Evolutionary conservation across 2,888 invertebrate species (phyloP), one percentile per base, ranked within the genome.

Genomic region (Caradrina kadenii): DNA sequence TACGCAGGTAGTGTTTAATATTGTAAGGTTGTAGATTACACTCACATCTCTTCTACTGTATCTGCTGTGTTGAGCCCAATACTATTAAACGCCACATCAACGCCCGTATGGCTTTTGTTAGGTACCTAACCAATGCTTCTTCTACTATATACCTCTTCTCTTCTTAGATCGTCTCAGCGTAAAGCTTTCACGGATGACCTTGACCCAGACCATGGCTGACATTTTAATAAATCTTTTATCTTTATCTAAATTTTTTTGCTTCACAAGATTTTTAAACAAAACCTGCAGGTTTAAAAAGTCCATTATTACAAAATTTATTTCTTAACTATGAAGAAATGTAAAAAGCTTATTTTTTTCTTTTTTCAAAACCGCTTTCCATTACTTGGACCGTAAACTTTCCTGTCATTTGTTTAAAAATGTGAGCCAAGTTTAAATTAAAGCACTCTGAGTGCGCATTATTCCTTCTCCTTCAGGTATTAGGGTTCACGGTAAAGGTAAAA

Each of bases 361-460:
- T 39, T 39, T 19, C 42, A 19, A 31, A 75, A 79, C 70, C 65
- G 45, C 49, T 66, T 66, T 60, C 42, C 62, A 59, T 75, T 82
- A 69, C 11, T 22, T 45, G 21, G 1, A 7, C 45, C 63, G 35
- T 60, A 63, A 69, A 69, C 50, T 63, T 59, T 1, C 11, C 50
- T 59, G 76, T 55, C 70, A 64, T 66, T 59, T 63, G 52, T 80
- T 80, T 54, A 54, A 80, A 79, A 80, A 65, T 21, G 26, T 45
- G 39, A 69, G 39, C 58, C 42, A 84, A 82, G 49, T 84, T 84
- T 74, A 79, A 82, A 79, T 82, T 72, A 72, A 72, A 73, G 35
- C 67, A 68, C 63, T 82, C 50, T 35, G 60, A 65, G 56, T 17
- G 55, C 7, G 65, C 62, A 66, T 70, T 69, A 69, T 49, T 55